These are phyloP conservation scores for Anticlea derivata DNA, from an alignment of 2,888 invertebrate genomes.

Conservation along the genomic window DNA sequence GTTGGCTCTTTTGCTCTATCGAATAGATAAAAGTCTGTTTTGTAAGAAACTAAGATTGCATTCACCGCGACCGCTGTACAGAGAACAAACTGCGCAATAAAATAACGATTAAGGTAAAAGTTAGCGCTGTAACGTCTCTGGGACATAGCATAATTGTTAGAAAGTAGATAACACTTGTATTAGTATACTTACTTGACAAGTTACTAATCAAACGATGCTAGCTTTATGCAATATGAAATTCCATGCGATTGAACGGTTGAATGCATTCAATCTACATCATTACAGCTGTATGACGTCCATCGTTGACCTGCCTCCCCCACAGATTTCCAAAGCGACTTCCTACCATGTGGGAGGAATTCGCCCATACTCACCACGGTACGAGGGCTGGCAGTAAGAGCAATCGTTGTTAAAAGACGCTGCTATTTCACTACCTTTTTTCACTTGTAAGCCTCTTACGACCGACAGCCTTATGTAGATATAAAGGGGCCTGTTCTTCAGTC, in stretches of 20 bases:
- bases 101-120: conserved; percentile 17
- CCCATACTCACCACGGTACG: too few species aligned
- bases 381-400: too few species aligned
- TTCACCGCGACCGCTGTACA: neutral
- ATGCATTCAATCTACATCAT: neutral
- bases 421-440: too few species aligned
- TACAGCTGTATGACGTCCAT: too few species aligned
- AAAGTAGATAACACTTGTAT: conserved; percentile 11
- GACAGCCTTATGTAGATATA: too few species aligned
- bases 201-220: neutral
- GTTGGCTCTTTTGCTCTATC: too few species aligned
- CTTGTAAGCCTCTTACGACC: too few species aligned
- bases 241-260: neutral
- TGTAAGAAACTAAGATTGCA: conserved; percentile 8
- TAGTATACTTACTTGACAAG: conserved; percentile 4
- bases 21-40: neutral
- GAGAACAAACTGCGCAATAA: conserved; percentile 14
- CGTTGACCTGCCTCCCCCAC: too few species aligned
- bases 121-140: conserved; percentile 13
- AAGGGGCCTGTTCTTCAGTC: too few species aligned
- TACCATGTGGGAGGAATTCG: too few species aligned
- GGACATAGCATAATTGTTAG: conserved; percentile 15
- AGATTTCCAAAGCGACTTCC: too few species aligned
- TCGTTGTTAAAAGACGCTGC: too few species aligned
- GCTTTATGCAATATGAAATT: neutral